Evolutionary conservation across 2,797 vertebrate species (phyloP).

Genomic region (Sebastes matsubarae): DNA sequence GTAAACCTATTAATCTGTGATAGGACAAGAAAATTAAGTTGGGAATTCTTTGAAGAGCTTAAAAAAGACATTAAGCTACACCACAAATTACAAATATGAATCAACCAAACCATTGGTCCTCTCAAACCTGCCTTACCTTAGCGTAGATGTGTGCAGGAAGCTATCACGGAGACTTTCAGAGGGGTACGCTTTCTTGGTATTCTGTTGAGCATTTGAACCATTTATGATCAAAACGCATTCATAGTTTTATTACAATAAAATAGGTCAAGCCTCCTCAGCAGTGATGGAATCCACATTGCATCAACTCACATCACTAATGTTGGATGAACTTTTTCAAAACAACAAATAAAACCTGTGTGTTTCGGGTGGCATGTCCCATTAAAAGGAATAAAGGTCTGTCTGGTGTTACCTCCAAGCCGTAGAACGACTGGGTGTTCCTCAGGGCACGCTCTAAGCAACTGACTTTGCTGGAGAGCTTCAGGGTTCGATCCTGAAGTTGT

Average conservation of each 20-base stretch:
- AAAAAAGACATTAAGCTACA: not conserved
- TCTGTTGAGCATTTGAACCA: constrained; percentile 72
- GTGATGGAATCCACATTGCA: not conserved
- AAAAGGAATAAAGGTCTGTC: not conserved
- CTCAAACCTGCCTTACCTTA: constrained; percentile 79
- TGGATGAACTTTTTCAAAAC: not conserved
- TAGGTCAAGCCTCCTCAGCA: not conserved
- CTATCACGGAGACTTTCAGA: constrained; percentile 79
- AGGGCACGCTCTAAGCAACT: constrained; percentile 79
- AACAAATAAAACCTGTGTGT: not conserved
- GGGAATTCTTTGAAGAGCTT: not conserved
- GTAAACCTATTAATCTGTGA: not conserved
- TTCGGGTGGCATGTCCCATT: not conserved
- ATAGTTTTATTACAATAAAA: not conserved
- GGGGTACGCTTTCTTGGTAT: constrained; percentile 76
- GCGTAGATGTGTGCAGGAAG: constrained; percentile 73
- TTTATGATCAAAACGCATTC: not conserved
- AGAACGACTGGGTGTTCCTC: constrained; percentile 79
- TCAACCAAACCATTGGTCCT: not conserved
- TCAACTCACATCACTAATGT: not conserved
- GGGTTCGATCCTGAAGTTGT: constrained; percentile 86
- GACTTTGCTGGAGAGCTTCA: constrained; percentile 85
- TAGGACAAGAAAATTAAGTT: not conserved
- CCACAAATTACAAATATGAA: not conserved
- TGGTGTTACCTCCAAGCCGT: constrained; percentile 78